Conservation (phyloP, 2,888 invertebrate species). For the Bombylius discolor region DNA sequence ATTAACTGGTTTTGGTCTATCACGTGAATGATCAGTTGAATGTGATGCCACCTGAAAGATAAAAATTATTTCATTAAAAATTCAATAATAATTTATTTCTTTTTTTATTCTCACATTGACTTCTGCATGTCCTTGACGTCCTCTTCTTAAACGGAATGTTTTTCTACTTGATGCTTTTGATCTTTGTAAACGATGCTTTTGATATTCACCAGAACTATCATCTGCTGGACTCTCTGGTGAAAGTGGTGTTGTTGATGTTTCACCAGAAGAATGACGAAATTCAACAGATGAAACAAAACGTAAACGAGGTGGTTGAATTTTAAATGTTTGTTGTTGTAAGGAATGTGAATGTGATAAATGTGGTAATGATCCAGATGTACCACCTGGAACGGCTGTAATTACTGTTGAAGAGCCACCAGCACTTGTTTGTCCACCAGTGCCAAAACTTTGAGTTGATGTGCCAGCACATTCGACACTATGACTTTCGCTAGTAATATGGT, state of each 20-base stretch:
- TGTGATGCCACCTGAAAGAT: conserved; percentile 4
- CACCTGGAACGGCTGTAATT: conserved; percentile 20
- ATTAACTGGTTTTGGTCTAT: conserved; percentile 32
- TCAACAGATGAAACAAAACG: conserved; percentile 73
- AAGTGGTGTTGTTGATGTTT: conserved; percentile 59
- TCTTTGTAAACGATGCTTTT: conserved; percentile 61
- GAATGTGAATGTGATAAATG: conserved; percentile 38
- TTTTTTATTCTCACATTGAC: conserved; percentile 33
- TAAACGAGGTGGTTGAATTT: conserved; percentile 49
- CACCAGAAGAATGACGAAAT: conserved; percentile 67
- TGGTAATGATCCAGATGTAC: conserved; percentile 31
- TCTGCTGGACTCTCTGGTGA: conserved; percentile 60
- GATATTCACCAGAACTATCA: conserved; percentile 52
- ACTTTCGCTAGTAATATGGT: conserved; percentile 33
- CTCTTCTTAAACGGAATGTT: conserved; percentile 77
- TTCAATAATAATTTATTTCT: not conserved
- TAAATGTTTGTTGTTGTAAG: conserved; percentile 32
- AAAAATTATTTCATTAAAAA: not conserved
- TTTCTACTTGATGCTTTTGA: conserved; percentile 89
- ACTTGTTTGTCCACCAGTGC: conserved; percentile 11
- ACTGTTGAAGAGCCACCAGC: conserved; percentile 7
- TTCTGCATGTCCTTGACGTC: conserved; percentile 57
- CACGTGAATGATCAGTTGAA: conserved; percentile 17
- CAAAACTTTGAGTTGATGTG: conserved; percentile 20
- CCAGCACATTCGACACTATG: conserved; percentile 30